Conservation (phyloP, 1,140 invertebrate genomes). For the Periplaneta americana region DNA sequence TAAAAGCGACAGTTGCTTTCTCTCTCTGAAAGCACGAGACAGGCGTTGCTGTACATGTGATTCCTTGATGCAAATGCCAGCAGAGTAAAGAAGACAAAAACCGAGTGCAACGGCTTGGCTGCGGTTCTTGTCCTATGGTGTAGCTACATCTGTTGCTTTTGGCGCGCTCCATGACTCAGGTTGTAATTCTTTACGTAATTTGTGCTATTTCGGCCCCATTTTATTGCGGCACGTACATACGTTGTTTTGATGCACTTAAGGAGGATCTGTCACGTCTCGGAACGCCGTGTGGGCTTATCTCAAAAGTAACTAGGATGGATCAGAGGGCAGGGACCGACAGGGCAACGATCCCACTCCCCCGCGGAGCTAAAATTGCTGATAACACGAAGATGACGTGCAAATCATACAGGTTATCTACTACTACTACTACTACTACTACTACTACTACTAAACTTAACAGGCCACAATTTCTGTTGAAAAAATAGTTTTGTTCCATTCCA, state of each 20-base stretch:
- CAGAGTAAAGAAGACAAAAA: neutral
- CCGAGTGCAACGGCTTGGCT: neutral
- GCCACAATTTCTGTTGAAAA: too few relatives aligned
- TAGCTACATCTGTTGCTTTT: neutral
- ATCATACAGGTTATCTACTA: too few relatives aligned
- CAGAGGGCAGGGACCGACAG: neutral
- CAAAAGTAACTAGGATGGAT: too few relatives aligned
- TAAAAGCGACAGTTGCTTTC: too few relatives aligned
- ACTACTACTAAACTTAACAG: too few relatives aligned
- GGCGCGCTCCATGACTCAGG: neutral
- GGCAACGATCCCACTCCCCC: neutral
- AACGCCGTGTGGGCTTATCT: neutral
- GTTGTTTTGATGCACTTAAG: neutral
- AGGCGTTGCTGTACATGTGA: neutral
- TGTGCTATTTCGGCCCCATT: neutral
- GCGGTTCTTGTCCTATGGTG: too few relatives aligned
- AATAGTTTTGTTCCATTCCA: too few relatives aligned
- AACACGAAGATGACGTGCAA: neutral
- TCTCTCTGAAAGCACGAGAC: too few relatives aligned
- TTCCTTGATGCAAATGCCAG: neutral
- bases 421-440: too few relatives aligned
- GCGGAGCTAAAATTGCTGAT: too few relatives aligned
- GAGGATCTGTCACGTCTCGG: neutral
- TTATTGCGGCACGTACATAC: neutral
- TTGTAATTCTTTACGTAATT: too few relatives aligned